phyloP scores from a whole-genome alignment of 2,797 vertebrate species.

The Aphelocoma californica region DNA sequence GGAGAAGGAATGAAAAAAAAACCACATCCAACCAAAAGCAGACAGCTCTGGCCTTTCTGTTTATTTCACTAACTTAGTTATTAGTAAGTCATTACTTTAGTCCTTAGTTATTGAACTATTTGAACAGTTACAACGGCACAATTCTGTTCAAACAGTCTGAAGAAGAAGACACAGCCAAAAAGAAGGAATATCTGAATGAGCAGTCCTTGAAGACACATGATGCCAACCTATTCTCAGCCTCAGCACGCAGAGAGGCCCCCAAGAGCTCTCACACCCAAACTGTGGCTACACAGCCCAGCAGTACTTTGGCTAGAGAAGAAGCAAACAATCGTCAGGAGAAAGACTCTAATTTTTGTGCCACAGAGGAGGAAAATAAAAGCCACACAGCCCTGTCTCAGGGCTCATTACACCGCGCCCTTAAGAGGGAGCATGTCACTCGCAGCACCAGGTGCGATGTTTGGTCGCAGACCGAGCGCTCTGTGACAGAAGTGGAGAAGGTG shows the following conservation, averaged over 20 bases:
- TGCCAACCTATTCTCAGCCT: background rate
- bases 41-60: background rate
- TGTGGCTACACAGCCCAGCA: background rate
- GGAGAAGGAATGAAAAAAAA: background rate
- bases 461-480: conserved; percentile 75
- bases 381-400: background rate
- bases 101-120: background rate
- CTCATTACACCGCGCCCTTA: background rate
- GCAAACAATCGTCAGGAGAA: background rate
- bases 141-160: conserved; percentile 58
- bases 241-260: background rate
- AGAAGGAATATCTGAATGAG: background rate
- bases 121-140: background rate
- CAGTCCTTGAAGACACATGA: background rate
- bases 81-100: background rate
- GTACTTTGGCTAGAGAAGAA: background rate
- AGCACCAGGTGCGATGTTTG: conserved; percentile 48
- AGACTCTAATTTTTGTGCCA: background rate
- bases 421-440: background rate
- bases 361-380: background rate
- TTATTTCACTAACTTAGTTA: background rate
- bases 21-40: background rate
- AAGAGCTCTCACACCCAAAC: background rate
- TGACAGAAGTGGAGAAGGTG: background rate
- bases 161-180: conserved; percentile 38